Evolutionary conservation across 2,888 invertebrate species (phyloP).

Genomic region (Drosophila acutilabella): DNA sequence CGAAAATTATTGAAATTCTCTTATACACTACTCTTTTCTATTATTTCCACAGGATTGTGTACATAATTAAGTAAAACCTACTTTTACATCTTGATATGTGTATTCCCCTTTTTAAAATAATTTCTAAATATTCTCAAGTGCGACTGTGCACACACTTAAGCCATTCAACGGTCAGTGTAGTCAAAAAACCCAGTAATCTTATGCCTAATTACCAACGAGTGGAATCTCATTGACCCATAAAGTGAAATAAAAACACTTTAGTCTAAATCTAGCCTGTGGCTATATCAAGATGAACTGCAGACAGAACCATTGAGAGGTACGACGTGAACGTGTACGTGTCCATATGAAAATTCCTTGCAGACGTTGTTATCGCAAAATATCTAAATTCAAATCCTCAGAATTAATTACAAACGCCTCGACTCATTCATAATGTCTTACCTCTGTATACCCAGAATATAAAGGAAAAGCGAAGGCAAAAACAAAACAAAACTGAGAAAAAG

Average conservation of each 20-base stretch:
- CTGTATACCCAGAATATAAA: slow-evolving; percentile 5
- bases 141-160: slow-evolving; percentile 22
- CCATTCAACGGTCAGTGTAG: slow-evolving; percentile 13
- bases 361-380: slow-evolving; percentile 60
- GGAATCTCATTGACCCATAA: slow-evolving; percentile 65
- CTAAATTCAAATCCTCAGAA: slow-evolving; percentile 70
- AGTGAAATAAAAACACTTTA: slow-evolving; percentile 29
- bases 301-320: slow-evolving; percentile 38
- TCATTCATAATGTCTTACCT: slow-evolving; percentile 19
- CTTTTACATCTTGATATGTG: not conserved
- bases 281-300: slow-evolving; percentile 44
- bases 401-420: slow-evolving; percentile 65
- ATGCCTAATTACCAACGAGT: slow-evolving; percentile 54
- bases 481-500: slow-evolving; percentile 23
- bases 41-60: too few species aligned
- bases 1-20: not conserved
- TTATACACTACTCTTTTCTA: not conserved
- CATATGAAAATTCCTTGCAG: slow-evolving; percentile 47
- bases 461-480: slow-evolving; percentile 16
- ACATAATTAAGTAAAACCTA: too few species aligned
- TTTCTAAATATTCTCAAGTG: slow-evolving; percentile 6
- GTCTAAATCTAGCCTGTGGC: slow-evolving; percentile 8
- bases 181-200: slow-evolving; percentile 16
- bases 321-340: slow-evolving; percentile 59
- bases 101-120: not conserved